Base-by-base conservation (phyloP, 2,113 vertebrate species). In the Pelodiscus sinensis region DNA sequence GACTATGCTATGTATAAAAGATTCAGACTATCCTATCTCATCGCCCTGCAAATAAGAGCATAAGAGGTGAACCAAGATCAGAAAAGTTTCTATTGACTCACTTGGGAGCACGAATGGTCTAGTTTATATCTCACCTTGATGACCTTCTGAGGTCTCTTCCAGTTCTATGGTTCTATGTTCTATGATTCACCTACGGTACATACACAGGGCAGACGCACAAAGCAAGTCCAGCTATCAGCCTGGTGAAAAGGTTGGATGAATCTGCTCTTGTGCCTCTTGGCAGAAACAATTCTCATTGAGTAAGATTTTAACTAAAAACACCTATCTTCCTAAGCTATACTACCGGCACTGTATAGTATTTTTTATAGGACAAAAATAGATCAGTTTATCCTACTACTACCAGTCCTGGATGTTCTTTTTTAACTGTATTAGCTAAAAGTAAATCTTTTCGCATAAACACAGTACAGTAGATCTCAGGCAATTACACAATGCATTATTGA, bases 271-370 rank as follows among this genome's bases (percentile, higher is more conserved):
- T 58, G 80, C 88, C 55, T 80, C 31, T 13, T 86, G 62, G 88
- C 84, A 95, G 75, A 83, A 87, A 18, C 21, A 83, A 65, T 50
- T 86, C 81, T 73, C 71, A 83, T 8, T 21, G 86, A 71, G 82
- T n/a, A 60, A 92, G 52, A 27, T 94, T 93, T 84, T 52, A 92
- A 92, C 85, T n/a, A 81, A 87, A 92, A 92, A 93, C 79, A 55
- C 35, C 60, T 90, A 62, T 25, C 58, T 62, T 29, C 44, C 88
- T 60, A 71, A 86, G 38, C 24, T 38, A 91, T 85, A 75, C 84
- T 87, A 58, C 78, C 83, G 57, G 79, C 60, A 87, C 52, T 0
- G 1, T 91, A 10, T 13, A 86, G 38, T 68, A 81, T 81, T 90
- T 93, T 79, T 89, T 0, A 1, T 88, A 2, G n/a, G 75, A 86